Base-by-base conservation (phyloP, 30 jellyfish, hydroid and myxozoan genomes). In the Chrysaora quinquecirrha region DNA sequence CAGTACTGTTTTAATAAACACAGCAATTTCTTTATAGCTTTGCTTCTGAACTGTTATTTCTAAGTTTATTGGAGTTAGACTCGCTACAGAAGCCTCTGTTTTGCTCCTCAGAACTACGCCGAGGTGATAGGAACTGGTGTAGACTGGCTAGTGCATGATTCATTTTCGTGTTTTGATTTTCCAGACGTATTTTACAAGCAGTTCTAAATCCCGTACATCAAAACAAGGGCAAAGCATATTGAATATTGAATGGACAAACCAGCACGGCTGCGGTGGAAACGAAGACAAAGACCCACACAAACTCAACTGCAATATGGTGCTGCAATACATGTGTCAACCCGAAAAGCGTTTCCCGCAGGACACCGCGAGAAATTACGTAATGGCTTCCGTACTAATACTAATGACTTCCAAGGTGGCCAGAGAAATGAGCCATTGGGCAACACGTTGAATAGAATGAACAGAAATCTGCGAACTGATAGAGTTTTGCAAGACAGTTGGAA, bases 201-300 rank as follows among this genome's bases (percentile, higher is more conserved):
- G 90, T 30, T 48, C 90, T 10, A 46, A 67, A 12, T 80, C 90
- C 20, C 58, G 90, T 29, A 18, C 81, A 27, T n/a, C 63, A 0
- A 66, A 34, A 27, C 48, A 66, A n/a, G 97, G 97, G 25, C 48
- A 24, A 1, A 77, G 95, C 73, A 75, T 48, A 27, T 25, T 86
- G 63, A 34, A 68, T 48, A 49, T 93, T 61, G 97, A 87, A 50
- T 93, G 98, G 98, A 93, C 98, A 6, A 76, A 75, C 67, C 98
- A 93, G 83, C 98, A 93, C 76, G 98, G 98, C 20, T 93, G 97
- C 63, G 98, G 98, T 12, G 98, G 98, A 1, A 76, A 93, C 49
- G 97, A 93, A 49, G 96, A 93, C 83, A 80, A 76, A 7, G 94
- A 76, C 67, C 98, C 98, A 7, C 95, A 93, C 88, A 87, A 93